Conservation (phyloP, 2,113 vertebrate genomes). For the Alosa alosa region DNA sequence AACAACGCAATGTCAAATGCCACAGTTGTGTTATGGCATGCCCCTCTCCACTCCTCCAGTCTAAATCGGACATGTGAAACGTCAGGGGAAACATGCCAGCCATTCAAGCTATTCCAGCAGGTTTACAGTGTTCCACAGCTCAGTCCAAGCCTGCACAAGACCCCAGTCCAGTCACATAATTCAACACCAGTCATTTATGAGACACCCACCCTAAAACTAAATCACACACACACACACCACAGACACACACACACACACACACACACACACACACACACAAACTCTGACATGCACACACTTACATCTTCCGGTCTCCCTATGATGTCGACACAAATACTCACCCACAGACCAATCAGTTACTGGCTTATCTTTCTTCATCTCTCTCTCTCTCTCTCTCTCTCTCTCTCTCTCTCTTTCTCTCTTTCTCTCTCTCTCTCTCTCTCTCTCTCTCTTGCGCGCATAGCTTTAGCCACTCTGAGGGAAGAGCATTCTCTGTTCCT, state of each 20-base stretch:
- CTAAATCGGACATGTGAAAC: conserved; percentile 45
- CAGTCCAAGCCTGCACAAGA: neutral
- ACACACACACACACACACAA: neutral
- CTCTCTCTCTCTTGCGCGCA: neutral
- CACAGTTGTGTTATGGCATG: conserved; percentile 12
- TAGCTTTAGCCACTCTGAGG: conserved; percentile 13
- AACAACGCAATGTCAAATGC: conserved; percentile 42
- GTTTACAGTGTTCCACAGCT: neutral
- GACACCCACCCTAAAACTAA: neutral
- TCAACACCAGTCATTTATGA: neutral
- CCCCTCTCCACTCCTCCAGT: conserved; percentile 21
- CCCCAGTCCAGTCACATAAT: neutral
- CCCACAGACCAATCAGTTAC: conserved; percentile 12
- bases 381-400: conserved; percentile 22
- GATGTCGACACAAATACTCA: neutral
- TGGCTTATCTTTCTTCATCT: conserved; percentile 17
- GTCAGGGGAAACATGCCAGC: conserved; percentile 42
- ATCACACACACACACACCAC: neutral
- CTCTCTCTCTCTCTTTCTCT: conserved; percentile 20
- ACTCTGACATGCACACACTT: neutral
- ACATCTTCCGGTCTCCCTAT: neutral
- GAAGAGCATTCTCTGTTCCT: conserved; percentile 41
- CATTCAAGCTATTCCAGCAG: conserved; percentile 36
- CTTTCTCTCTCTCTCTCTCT: conserved; percentile 20
- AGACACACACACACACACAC: conserved; percentile 4